Percentiles rank a stretch among this genome's conserved stretches.
phyloP scores from a whole-genome alignment of 2,888 invertebrate genomes.

The Epistrophella euchroma region DNA sequence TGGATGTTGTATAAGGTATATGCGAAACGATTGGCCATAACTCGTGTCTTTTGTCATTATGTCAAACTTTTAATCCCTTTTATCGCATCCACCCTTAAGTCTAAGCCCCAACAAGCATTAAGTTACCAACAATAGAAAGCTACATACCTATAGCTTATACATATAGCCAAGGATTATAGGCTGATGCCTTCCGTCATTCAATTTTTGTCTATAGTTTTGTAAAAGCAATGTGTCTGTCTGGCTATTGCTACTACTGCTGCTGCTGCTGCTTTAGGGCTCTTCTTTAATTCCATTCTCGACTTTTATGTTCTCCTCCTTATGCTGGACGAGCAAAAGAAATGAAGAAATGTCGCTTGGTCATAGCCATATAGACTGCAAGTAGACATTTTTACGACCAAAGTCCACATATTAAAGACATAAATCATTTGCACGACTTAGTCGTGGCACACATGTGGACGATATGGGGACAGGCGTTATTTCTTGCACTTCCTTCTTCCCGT shows the following conservation, averaged over 20 bases:
- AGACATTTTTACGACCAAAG: conserved; percentile 74
- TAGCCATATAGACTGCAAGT: conserved; percentile 72
- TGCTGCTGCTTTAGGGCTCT: not conserved
- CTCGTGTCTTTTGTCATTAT: conserved; percentile 65
- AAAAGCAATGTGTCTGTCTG: conserved; percentile 20
- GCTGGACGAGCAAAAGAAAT: conserved; percentile 32
- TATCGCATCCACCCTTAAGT: conserved; percentile 48
- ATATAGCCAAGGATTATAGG: conserved; percentile 51
- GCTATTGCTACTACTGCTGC: not conserved
- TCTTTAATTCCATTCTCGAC: conserved; percentile 34
- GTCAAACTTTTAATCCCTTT: conserved; percentile 67
- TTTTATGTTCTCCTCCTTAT: conserved; percentile 26
- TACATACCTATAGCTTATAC: no score
- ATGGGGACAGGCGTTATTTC: conserved; percentile 56
- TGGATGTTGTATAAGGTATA: conserved; percentile 37
- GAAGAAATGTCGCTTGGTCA: conserved; percentile 71
- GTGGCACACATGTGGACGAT: conserved; percentile 75
- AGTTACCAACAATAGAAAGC: conserved; percentile 32
- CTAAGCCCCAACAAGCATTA: conserved; percentile 39
- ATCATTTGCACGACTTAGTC: conserved; percentile 75
- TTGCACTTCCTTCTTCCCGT: conserved; percentile 32
- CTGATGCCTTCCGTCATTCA: conserved; percentile 42
- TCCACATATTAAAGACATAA: conserved; percentile 75
- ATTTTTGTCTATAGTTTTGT: conserved; percentile 48
- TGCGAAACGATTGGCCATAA: conserved; percentile 20